Evolutionary conservation across 2,888 invertebrate species (phyloP), one percentile per base, ranked within the genome.

Genomic region (Sceliomorpha sp.): DNA sequence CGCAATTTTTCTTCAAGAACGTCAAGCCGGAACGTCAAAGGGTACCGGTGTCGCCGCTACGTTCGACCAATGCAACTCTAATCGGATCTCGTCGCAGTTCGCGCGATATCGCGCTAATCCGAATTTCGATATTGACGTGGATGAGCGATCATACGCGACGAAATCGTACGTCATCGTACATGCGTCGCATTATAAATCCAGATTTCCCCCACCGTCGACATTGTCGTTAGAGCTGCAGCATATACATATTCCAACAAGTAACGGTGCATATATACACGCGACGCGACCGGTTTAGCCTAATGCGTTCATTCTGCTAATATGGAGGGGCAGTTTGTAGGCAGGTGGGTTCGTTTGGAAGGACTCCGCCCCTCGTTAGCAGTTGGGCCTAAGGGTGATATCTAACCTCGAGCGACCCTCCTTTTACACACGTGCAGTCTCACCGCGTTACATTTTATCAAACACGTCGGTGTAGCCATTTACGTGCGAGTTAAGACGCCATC

Each of bases 311-410:
- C 50, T 42, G 55, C 55, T 63, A 69, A 50, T 63, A 60, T 66
- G 67, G 69, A 59, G 66, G 66, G 66, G 68, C 58, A 69, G 67
- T 60, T 63, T 45, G 68, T 55, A 72, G 72, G 72, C 72, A 69
- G 72, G 72, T 72, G 69, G 55, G 60, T 36, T 60, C 67, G 67
- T 44, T 60, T 42, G 45, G 48, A 51, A 29, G 72, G 66, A 82
- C 86, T 86, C 87, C 87, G 86, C 87, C 87, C 86, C 85, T 84
- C 76, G 83, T 84, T 82, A 84, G 84, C 79, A 77, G 76, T 78
- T 78, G 81, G 79, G 79, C 78, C 83, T 77, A 80, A 79, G 82
- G 83, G 81, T 84, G 81, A 82, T 83, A 82, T 81, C 80, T 80
- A 76, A 80, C 77, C 75, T 76, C 60, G 40, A 37, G 32, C 70